Base-by-base conservation (phyloP, 2,888 invertebrate genomes). In the Hydropsyche betteni region DNA sequence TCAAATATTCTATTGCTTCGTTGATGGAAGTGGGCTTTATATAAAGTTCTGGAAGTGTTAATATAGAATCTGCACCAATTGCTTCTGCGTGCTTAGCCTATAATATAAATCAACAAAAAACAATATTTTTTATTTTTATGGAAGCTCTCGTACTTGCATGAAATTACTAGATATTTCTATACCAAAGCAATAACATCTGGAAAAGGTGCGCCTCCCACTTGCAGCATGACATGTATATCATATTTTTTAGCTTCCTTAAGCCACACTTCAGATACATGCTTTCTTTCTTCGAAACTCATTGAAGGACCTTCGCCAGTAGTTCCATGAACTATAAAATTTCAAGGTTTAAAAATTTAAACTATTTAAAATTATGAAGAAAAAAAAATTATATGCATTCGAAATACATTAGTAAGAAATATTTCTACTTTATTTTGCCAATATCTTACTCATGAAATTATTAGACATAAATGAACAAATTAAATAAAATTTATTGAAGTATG, bases 291-390 rank as follows among this genome's bases (percentile, higher is more conserved):
- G 0, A 91, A 84, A 58, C 88, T 91, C 83, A 94, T 84, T 0
- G 89, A 90, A 80, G 90, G 88, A 0, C 93, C 93, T 84, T 95
- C 95, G 0, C 94, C 95, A 36, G 90, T 90, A 0, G 94, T 93
- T 10, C 95, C 94, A 83, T 93, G 93, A 5, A 94, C 94, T 94
- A 81, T 0, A 80, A 82, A 8, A 80, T 78, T 44, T 44, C 80
- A n/a, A 70, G 44, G 50, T 55, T 61, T 50, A 76, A 16, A 24
- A 24, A 24, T 24, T 24, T 61, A 38, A 7, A 16, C 24, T 51
- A 12, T 51, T 51, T 5, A 36, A 74, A 64, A 44, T 5, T 6
- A 44, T 55, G 12, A 50, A 10, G 68, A 44, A 36, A 10, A 69
- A 44, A 36, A 14, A 4, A 1, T 72, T 7, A 68, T 72, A 24